Evolutionary conservation across 1,140 invertebrate genomes (phyloP), one percentile per base, ranked within the genome.

Genomic region (Drosophila malerkotliana): DNA sequence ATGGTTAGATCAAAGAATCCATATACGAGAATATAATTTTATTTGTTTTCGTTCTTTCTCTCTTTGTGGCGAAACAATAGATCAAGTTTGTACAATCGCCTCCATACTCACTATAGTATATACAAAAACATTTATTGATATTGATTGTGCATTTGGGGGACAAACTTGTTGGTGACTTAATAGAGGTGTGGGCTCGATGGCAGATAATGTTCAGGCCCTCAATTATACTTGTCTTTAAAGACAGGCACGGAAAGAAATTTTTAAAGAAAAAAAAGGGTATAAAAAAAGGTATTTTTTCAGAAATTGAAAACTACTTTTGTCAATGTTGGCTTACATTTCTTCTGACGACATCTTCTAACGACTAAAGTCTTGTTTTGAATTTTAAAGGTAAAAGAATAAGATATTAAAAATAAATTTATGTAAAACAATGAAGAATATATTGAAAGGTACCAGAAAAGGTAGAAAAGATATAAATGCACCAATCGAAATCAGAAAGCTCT

Each of bases 131-230:
- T 56, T 48, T 56, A 39, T 69, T 56, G 44, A 56, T 68, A 56
- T 69, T 68, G 63, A 69, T 49, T 49, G 12, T 48, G 52, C 63
- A 37, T 68, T 44, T 68, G 21, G 41, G 24, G 15, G 44, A 7
- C 51, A 26, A 69, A 69, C 63, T 69, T 39, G 66, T 69, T 69
- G 64, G 18, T 69, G 63, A 68, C 34, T 57, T 56, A 69, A 69
- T 18, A 56, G 32, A 56, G 39, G 49, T 55, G 61, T 55, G 61
- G 15, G 18, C 34, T 55, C 15, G 15, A 7, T 7, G n/a, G 9
- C 21, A 10, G 24, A 47, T 28, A 47, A 67, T 62, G 12, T 24
- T 15, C 15, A 30, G 28, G 24, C 24, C 64, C 26, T 49, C 32
- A n/a, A 39, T 48, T 69, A 39, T 12, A 52, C 4, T 52, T 52